Base-by-base conservation (phyloP, 2,797 vertebrate species). In the Pseudopleuronectes americanus region DNA sequence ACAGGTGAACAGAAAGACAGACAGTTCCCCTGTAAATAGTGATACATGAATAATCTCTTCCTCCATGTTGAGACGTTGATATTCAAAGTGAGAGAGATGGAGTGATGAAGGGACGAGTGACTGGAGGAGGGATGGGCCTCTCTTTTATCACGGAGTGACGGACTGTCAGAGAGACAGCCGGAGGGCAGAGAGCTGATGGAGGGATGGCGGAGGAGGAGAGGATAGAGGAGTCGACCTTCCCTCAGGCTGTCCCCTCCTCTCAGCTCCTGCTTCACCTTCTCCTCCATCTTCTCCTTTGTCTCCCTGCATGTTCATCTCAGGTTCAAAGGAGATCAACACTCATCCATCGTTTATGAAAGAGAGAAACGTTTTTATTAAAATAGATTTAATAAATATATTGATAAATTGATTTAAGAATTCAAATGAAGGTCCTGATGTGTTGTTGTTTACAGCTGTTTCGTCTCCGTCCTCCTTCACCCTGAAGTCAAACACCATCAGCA, bases 401-500 rank as follows among this genome's bases (percentile, higher is more conserved):
- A 48, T 16, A 19, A 45, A 47, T 17, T 19, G 43, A 47, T 41
- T 14, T 14, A 41, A 13, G 14, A 33, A 49, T 10, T 3, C 19
- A 48, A 4, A 22, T 9, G 8, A 9, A 33, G 8, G 31, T 33
- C 9, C 8, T 9, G 31, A 33, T 36, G 31, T 64, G 0, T 66
- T 67, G 38, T 48, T 60, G 19, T 82, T 4, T 81, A 3, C 84
- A 89, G 87, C 66, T 9, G 64, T 90, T 36, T 91, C 91, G 0
- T 92, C 91, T 61, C 88, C 90, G 0, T 92, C 91, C 38, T 97
- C 96, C 63, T 98, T 98, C 89, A 96, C 96, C 63, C 92, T 97
- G 94, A 97, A 98, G 93, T 95, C 96, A 48, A 97, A 96, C 85
- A 96, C 96, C 70, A 81, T 97, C 92, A 97, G 96, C 91, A 96